Evolutionary conservation across 2,888 invertebrate genomes (phyloP), one percentile per base, ranked within the genome.

Genomic region (Ichneumon xanthorius): DNA sequence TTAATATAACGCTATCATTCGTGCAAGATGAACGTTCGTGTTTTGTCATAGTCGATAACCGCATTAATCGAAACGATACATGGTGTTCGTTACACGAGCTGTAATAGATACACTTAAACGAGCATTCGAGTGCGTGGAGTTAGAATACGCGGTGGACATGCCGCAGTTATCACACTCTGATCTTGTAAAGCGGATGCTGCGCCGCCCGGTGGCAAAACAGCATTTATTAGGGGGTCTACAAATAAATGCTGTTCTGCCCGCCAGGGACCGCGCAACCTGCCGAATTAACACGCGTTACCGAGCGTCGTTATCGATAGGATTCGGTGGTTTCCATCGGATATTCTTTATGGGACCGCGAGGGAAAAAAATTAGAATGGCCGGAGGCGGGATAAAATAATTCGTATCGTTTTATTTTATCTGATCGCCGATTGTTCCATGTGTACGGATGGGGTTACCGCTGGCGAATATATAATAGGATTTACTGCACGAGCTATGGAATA

Each of bases 41-140:
- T 80, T 83, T 86, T 79, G 81, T 81, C 84, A 81, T 77, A 77
- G 82, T 84, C 71, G 71, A 84, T 86, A 87, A 85, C 78, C 76
- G 48, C 55, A 67, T 82, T 81, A 53, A 81, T 87, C 81, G 70
- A 85, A 83, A 16, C 26, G 6, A 33, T 58, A 79, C 58, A 58
- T 7, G 71, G 45, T 55, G 53, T 55, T 19, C 9, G n/a, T 55
- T 22, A 9, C 19, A 19, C 53, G 53, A 55, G 19, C 1, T 0
- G 19, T 16, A 55, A 48, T 48, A 16, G 16, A 48, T 16, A 33
- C 37, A 19, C 11, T 37, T 4, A 5, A 48, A 55, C n/a, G 53
- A 19, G 72, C 14, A 72, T 55, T 26, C 55, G 40, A 58, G 55
- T 19, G 40, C 72, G 55, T 40, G 40, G 45, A 48, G 45, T 72